Evolutionary conservation across 2,797 vertebrate species (phyloP).

Genomic region (Mycteria americana): DNA sequence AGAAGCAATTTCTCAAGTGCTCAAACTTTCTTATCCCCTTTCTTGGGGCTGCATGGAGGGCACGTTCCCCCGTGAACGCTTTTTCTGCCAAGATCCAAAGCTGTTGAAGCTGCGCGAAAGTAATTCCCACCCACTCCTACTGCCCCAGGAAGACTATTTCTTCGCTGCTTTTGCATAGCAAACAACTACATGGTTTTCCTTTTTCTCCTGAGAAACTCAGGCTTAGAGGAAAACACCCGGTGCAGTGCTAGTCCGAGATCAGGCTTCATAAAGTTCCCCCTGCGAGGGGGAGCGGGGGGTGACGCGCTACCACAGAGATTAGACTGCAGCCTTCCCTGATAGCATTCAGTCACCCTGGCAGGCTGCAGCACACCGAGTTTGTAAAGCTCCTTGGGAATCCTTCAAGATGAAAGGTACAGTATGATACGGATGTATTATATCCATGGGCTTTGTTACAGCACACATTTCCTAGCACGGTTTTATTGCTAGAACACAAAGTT

Average conservation of each 20-base stretch:
- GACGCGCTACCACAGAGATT: background rate
- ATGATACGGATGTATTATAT: conserved; percentile 49
- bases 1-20: background rate
- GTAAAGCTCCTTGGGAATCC: conserved; percentile 65
- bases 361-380: conserved; percentile 30
- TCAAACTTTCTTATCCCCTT: background rate
- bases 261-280: background rate
- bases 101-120: background rate
- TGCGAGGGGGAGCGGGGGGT: background rate
- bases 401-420: conserved; percentile 66
- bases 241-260: background rate
- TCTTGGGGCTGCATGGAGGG: background rate
- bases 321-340: conserved; percentile 13
- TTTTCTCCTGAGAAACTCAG: background rate
- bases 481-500: conserved; percentile 60
- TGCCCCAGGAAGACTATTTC: conserved; percentile 50
- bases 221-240: background rate
- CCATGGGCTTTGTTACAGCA: conserved; percentile 57
- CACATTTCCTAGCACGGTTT: conserved; percentile 21
- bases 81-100: conserved; percentile 6
- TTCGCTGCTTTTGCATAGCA: conserved; percentile 16
- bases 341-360: conserved; percentile 44
- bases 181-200: background rate
- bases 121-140: conserved; percentile 45
- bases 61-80: background rate